A percentile compares a stretch with the other conserved stretches of the same genome.
These are phyloP conservation scores for Melanotus villosus DNA, from an alignment of 2,888 invertebrate genomes.

Conservation along the genomic window DNA sequence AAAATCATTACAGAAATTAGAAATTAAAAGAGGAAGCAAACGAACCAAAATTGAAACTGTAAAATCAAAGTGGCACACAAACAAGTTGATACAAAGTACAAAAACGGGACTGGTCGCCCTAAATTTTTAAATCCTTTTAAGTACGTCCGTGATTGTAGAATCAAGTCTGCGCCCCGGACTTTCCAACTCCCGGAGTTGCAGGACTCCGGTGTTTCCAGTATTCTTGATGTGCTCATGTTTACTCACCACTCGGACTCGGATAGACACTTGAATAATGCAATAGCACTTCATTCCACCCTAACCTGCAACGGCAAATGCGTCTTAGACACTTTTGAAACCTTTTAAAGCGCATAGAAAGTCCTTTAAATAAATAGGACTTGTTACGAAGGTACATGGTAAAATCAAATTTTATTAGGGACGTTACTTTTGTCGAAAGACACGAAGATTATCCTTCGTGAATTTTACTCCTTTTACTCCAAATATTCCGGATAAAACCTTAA, in stretches of 20 bases:
- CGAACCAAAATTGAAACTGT: no score
- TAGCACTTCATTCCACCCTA: slow-evolving; percentile 55
- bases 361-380: slow-evolving; percentile 21
- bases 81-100: background rate
- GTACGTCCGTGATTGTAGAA: slow-evolving; percentile 48
- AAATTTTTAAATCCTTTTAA: slow-evolving; percentile 62
- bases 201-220: slow-evolving; percentile 46
- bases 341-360: slow-evolving; percentile 34
- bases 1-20: background rate
- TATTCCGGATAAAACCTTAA: no score
- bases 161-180: slow-evolving; percentile 35
- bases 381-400: no score
- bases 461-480: no score
- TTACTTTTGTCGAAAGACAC: no score
- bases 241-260: slow-evolving; percentile 54
- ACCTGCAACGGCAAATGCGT: slow-evolving; percentile 51
- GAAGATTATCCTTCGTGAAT: no score
- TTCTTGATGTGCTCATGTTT: slow-evolving; percentile 56
- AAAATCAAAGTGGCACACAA: no score
- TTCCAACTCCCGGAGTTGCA: slow-evolving; percentile 36
- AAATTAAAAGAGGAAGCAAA: background rate
- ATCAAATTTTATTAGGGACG: no score
- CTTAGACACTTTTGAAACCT: slow-evolving; percentile 30
- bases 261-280: slow-evolving; percentile 60
- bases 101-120: background rate